Evolutionary conservation across 2,113 vertebrate species (phyloP).

Genomic region (human (Homo sapiens)): GRCh38 chr15:49218501-49219000

Average conservation of each 20-base stretch:
- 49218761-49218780: not conserved
- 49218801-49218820: not conserved
- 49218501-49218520: not conserved
- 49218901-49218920: no score
- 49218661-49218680: not conserved
- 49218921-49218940: no score
- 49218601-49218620: not conserved
- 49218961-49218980: no score
- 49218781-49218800: not conserved
- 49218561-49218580: not conserved
- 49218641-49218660: not conserved
- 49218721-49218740: not conserved
- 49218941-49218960: no score
- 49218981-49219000: no score
- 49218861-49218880: no score
- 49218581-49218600: not conserved
- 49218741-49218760: not conserved
- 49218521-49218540: not conserved
- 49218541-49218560: not conserved
- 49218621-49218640: not conserved
- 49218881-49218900: no score
- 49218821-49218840: not conserved
- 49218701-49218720: constrained; percentile 2
- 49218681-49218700: not conserved
- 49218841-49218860: no score